phyloP scores from a whole-genome alignment of 1,140 invertebrate genomes.

The Saccostrea glomerata region DNA sequence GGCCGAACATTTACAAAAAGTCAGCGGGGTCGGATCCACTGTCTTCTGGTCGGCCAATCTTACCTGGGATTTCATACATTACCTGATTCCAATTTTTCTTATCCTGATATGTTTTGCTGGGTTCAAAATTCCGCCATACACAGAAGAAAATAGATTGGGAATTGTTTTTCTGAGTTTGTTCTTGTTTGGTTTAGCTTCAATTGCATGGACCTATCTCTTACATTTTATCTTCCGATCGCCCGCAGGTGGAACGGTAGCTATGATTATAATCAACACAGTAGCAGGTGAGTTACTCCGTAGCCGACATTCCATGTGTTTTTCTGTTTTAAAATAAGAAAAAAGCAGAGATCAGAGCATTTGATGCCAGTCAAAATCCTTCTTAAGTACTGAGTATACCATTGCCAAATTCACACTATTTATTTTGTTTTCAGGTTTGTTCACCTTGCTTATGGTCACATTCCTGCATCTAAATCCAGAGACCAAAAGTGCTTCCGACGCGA shows the following conservation, averaged over 20 bases:
- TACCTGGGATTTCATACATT: conserved; percentile 66
- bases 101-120: conserved; percentile 64
- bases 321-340: too few relatives aligned
- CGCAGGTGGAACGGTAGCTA: conserved; percentile 55
- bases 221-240: conserved; percentile 57
- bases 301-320: too few relatives aligned
- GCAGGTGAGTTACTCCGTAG: conserved; percentile 37
- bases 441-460: background rate
- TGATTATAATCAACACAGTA: conserved; percentile 56
- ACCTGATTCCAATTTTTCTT: conserved; percentile 56
- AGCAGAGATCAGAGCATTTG: too few relatives aligned
- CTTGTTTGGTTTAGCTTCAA: conserved; percentile 49
- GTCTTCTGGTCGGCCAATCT: conserved; percentile 65
- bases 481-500: background rate
- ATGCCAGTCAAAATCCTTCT: too few relatives aligned
- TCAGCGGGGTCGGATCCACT: conserved; percentile 59
- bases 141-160: conserved; percentile 43
- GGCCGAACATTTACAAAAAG: conserved; percentile 62
- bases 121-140: conserved; percentile 51
- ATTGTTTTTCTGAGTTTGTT: conserved; percentile 57
- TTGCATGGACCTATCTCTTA: conserved; percentile 58
- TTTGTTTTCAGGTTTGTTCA: background rate
- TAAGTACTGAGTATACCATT: too few relatives aligned
- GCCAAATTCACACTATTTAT: too few relatives aligned
- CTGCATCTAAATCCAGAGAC: background rate